Conservation (phyloP, 1,140 invertebrate genomes). For the Tetragonula clypearis region DNA sequence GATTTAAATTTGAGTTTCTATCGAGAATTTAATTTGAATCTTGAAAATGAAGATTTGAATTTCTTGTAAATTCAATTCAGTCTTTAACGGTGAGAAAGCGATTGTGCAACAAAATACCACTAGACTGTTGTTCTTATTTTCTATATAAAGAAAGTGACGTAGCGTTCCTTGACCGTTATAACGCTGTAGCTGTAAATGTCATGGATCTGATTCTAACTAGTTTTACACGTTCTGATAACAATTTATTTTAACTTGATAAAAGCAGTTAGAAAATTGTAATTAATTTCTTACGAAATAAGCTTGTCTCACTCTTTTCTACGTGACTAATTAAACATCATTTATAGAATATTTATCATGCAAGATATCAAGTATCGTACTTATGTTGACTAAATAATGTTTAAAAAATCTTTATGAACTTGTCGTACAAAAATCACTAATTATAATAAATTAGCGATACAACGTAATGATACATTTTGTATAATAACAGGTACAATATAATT, state of each 20-base stretch:
- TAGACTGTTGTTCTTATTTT: constrained; percentile 43
- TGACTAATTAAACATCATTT: neutral
- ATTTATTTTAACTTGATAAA: neutral
- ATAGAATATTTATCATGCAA: neutral
- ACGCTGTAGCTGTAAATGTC: constrained; percentile 64
- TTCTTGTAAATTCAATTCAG: neutral
- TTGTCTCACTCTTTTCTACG: neutral
- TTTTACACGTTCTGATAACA: neutral
- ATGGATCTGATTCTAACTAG: constrained; percentile 35
- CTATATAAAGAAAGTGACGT: constrained; percentile 68
- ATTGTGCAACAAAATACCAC: neutral
- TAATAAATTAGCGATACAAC: constrained; percentile 8
- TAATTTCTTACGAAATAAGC: neutral
- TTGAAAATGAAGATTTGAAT: too few relatives aligned
- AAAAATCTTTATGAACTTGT: neutral
- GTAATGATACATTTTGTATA: constrained; percentile 47
- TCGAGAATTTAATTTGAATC: neutral
- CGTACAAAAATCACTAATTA: neutral
- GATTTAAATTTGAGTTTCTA: neutral
- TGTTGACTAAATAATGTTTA: constrained; percentile 1
- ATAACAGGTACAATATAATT: constrained; percentile 35
- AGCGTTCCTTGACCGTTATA: constrained; percentile 36
- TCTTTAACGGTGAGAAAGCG: neutral
- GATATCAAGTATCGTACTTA: neutral
- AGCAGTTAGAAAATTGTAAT: neutral